Conservation (phyloP, 2,888 invertebrate genomes). For the Aleiodes testaceus region DNA sequence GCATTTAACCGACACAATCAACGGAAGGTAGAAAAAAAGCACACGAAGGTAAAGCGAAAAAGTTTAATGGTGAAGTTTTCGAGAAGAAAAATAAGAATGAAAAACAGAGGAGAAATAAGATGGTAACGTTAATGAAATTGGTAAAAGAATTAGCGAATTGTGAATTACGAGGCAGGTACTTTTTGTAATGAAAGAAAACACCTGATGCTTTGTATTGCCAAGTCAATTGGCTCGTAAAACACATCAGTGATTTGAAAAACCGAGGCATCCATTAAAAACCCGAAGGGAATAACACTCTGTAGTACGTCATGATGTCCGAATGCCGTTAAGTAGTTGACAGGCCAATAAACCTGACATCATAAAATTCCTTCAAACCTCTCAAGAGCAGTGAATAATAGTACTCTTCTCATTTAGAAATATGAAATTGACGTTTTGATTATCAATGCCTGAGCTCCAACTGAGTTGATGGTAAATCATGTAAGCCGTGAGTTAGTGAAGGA, state of each 20-base stretch:
- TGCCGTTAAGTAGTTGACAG: slow-evolving; percentile 55
- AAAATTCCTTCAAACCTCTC: slow-evolving; percentile 46
- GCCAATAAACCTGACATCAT: slow-evolving; percentile 55
- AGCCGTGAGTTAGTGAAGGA: background rate
- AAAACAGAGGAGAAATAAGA: background rate
- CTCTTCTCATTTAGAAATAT: background rate
- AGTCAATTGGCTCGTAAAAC: slow-evolving; percentile 48
- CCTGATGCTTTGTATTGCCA: slow-evolving; percentile 27
- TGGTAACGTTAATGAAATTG: background rate
- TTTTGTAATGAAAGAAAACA: slow-evolving; percentile 39
- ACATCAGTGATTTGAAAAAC: slow-evolving; percentile 39
- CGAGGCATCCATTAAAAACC: slow-evolving; percentile 41
- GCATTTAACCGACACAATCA: slow-evolving; percentile 8
- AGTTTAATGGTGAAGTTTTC: too few species aligned
- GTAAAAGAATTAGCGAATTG: slow-evolving; percentile 41
- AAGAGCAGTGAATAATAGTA: slow-evolving; percentile 18
- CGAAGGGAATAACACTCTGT: background rate
- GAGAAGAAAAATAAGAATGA: background rate
- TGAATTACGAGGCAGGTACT: slow-evolving; percentile 45
- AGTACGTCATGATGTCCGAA: slow-evolving; percentile 39
- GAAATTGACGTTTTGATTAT: slow-evolving; percentile 49
- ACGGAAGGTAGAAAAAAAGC: background rate
- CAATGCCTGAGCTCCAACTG: slow-evolving; percentile 10
- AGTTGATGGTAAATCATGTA: background rate
- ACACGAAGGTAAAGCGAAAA: too few species aligned